A percentile compares a stretch with the other conserved stretches of the same genome.
Conservation (phyloP, 2,888 invertebrate genomes). For the Hydroisotoma schaefferi region DNA sequence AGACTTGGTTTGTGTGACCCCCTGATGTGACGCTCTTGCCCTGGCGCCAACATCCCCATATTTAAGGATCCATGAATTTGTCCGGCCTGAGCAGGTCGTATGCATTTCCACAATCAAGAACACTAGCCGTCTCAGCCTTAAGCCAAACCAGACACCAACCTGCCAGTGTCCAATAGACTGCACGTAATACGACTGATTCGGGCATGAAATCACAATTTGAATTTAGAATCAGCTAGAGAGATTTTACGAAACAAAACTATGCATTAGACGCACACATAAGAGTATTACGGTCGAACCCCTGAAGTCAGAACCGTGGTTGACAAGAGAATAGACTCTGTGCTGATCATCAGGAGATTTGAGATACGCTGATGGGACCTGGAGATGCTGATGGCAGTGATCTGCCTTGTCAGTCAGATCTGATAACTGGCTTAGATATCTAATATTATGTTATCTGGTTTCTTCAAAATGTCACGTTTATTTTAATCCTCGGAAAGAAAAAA, state of each 20-base stretch:
- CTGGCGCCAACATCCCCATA: conserved; percentile 48
- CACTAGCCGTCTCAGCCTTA: too few species aligned
- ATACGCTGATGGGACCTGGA: background rate
- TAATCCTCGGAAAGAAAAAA: too few species aligned
- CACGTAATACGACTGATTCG: background rate
- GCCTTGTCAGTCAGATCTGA: conserved; percentile 1
- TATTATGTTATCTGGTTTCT: too few species aligned
- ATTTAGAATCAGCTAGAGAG: conserved; percentile 1
- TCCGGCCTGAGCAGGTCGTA: too few species aligned
- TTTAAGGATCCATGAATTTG: conserved; percentile 19
- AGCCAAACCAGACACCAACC: background rate
- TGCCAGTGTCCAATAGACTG: background rate
- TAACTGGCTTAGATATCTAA: background rate
- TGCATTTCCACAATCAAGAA: too few species aligned
- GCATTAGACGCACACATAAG: too few species aligned
- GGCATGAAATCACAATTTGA: background rate
- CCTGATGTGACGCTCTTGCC: conserved; percentile 48
- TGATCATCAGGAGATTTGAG: background rate
- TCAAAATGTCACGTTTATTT: too few species aligned
- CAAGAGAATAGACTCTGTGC: background rate
- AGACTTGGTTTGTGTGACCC: conserved; percentile 38
- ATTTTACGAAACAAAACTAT: background rate
- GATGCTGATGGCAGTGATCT: background rate
- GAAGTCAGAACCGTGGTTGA: background rate
- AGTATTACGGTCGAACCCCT: background rate